Conservation (phyloP, 2,888 invertebrate species). For the Mantis religiosa region DNA sequence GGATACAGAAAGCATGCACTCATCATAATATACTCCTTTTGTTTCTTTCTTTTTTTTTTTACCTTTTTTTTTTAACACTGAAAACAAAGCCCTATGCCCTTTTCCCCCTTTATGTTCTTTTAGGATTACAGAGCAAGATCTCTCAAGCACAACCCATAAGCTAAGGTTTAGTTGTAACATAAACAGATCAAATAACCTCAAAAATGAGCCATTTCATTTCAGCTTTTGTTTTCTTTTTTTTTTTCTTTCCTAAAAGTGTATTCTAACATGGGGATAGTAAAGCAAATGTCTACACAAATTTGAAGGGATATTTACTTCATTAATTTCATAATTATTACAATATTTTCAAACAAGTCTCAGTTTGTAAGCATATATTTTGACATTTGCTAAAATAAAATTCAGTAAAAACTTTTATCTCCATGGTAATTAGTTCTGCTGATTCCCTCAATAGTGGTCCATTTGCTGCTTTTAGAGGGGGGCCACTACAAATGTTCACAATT, state of each 20-base stretch:
- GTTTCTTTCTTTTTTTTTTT: no score
- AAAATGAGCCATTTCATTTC: neutral
- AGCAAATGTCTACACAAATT: neutral
- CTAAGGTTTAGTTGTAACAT: neutral
- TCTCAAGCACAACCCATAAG: neutral
- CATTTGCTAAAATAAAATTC: neutral
- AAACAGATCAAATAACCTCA: neutral
- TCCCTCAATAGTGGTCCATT: neutral
- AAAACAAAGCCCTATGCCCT: neutral
- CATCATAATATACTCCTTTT: neutral
- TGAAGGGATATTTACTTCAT: neutral
- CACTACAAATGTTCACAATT: neutral
- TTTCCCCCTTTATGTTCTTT: neutral
- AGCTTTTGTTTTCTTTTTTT: no score
- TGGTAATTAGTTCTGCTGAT: neutral
- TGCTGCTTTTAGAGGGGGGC: neutral
- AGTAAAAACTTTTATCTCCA: neutral
- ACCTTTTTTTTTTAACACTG: neutral
- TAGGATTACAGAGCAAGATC: neutral
- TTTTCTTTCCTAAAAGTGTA: neutral
- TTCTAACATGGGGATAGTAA: neutral
- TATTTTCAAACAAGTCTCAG: neutral
- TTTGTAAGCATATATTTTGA: neutral
- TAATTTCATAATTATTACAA: neutral
- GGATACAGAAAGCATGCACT: conserved; percentile 5